Base-by-base conservation (phyloP, 2,888 invertebrate genomes). In the Nomada fabriciana region DNA sequence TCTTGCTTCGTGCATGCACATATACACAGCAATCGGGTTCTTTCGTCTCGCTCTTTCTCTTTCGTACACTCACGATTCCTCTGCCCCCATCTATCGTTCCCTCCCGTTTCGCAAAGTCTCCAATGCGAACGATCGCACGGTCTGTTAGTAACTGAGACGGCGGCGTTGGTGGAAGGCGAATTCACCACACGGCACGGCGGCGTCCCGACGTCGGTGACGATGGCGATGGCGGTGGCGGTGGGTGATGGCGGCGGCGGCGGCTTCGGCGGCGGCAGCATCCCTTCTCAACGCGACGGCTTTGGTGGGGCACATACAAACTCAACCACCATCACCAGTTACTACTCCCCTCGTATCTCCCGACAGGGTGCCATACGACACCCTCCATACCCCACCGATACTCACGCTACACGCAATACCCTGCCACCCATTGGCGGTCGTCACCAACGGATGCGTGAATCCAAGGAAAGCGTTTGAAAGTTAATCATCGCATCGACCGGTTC, bases 121-220 rank as follows among this genome's bases (percentile, higher is more conserved):
- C 88, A 83, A 86, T 90, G 83, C 88, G 88, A 91, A 87, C 91
- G 86, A 85, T 91, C 89, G 90, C 91, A 91, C 91, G 90, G 89
- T 89, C 91, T 91, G 91, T 91, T 91, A 90, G 91, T 91, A 91
- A 92, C 91, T 92, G 91, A 91, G 83, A 84, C 79, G 84, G 65
- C 80, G 77, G 74, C 68, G 77, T 77, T 76, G 81, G 72, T 69
- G 69, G 82, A 85, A 83, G 74, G 82, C 74, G 82, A 78, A 86
- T 87, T 84, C 87, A 86, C 36, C 85, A 86, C 84, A 85, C 83
- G 84, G 86, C 36, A 36, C 53, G 20, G 20, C 53, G 53, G 57
- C 89, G 87, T 89, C 89, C 75, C 88, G 86, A 87, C 90, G 85
- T 83, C 84, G 87, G 85, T 83, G 88, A 83, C 86, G 79, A 76